These are phyloP conservation scores for Gulo gulo DNA, from an alignment of 2,113 vertebrate species.

Conservation along the genomic window DNA sequence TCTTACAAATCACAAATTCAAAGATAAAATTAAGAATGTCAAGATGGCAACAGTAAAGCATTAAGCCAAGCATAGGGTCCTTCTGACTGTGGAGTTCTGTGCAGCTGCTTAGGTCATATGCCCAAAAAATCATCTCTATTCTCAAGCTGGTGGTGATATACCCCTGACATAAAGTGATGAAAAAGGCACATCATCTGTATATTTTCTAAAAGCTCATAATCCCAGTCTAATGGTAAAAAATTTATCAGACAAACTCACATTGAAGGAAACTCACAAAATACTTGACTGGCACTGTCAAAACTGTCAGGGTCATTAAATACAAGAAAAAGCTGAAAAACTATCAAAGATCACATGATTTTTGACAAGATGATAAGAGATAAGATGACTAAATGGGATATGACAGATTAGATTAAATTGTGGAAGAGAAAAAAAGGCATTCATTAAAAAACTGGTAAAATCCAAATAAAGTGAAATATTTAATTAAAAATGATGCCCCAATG, in stretches of 20 bases:
- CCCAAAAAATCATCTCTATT: background rate
- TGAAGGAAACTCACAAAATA: background rate
- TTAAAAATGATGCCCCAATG: background rate
- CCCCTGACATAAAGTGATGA: background rate
- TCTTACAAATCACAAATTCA: background rate
- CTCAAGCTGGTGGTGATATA: background rate
- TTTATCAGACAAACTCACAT: background rate
- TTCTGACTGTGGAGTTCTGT: background rate
- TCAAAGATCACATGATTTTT: background rate
- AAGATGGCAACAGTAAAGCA: background rate
- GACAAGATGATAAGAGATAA: background rate
- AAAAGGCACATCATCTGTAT: background rate
- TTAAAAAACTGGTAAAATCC: background rate
- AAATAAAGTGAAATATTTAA: conserved; percentile 5
- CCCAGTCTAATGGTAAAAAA: background rate
- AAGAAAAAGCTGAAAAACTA: background rate
- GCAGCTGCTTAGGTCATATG: background rate
- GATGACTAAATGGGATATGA: background rate
- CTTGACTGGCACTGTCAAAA: background rate
- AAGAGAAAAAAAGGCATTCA: background rate
- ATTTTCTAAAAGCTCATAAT: background rate
- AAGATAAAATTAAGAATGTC: background rate
- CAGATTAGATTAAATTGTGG: background rate
- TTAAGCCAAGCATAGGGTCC: background rate
- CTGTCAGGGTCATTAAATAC: background rate